These are phyloP conservation scores for Gila robusta DNA, from an alignment of 2,797 vertebrate genomes.

Conservation along the genomic window DNA sequence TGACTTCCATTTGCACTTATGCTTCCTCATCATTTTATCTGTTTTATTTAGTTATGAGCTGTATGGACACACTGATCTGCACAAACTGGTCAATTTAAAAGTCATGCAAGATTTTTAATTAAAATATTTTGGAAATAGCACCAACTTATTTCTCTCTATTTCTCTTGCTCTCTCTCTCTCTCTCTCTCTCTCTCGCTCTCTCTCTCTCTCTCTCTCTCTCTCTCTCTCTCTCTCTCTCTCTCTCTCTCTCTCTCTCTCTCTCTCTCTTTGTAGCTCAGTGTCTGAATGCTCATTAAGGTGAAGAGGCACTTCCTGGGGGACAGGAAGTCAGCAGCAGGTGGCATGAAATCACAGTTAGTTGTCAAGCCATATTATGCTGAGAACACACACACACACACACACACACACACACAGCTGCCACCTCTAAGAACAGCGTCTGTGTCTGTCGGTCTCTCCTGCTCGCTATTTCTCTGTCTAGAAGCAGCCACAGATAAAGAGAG, in stretches of 20 bases:
- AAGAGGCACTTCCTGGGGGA: constrained; percentile 45
- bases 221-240: background rate
- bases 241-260: background rate
- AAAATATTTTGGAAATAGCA: background rate
- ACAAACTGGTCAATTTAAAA: background rate
- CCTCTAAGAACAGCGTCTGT: background rate
- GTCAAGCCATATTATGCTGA: constrained; percentile 20
- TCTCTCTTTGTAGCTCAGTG: background rate
- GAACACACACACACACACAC: constrained; percentile 23
- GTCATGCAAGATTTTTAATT: background rate
- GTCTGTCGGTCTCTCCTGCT: background rate
- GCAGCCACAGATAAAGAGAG: background rate
- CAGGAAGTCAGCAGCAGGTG: constrained; percentile 47
- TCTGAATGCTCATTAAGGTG: constrained; percentile 42
- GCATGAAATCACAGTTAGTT: constrained; percentile 32
- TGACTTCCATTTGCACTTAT: background rate
- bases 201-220: background rate
- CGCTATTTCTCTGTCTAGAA: constrained; percentile 45
- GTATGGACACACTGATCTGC: background rate
- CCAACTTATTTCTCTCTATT: constrained; percentile 42
- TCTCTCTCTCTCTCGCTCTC: background rate
- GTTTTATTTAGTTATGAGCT: background rate
- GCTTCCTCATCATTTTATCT: background rate
- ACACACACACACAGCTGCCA: constrained; percentile 20
- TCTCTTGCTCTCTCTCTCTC: background rate